Percentiles rank a stretch among this genome's conserved stretches.
These are phyloP conservation scores for Drosophila chauvacae DNA, from an alignment of 1,140 invertebrate species.

Conservation along the genomic window DNA sequence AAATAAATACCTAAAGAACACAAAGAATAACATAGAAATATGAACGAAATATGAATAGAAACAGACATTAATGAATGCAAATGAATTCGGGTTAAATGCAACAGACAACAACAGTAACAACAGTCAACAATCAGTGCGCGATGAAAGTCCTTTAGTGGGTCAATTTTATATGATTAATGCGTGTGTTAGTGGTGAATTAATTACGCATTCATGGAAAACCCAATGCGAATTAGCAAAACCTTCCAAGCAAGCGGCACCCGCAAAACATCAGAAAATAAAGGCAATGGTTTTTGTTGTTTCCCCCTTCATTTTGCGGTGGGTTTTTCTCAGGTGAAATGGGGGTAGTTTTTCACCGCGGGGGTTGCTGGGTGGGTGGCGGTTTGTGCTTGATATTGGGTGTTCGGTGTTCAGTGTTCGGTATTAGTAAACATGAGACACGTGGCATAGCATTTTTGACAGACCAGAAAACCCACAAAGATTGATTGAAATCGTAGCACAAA, in stretches of 20 bases:
- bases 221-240: slow-evolving; percentile 13
- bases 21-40: not conserved
- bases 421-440: slow-evolving; percentile 28
- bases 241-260: slow-evolving; percentile 1
- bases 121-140: slow-evolving; percentile 33
- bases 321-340: slow-evolving; percentile 13
- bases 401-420: not conserved
- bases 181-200: slow-evolving; percentile 32
- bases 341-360: slow-evolving; percentile 9
- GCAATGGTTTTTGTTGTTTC: not conserved
- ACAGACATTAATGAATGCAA: slow-evolving; percentile 35
- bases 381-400: not conserved
- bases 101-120: slow-evolving; percentile 20
- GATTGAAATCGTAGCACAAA: not conserved
- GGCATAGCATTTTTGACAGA: slow-evolving; percentile 13
- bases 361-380: slow-evolving; percentile 1
- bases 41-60: not conserved
- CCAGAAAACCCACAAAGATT: slow-evolving; percentile 19
- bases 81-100: slow-evolving; percentile 39
- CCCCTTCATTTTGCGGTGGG: slow-evolving; percentile 17
- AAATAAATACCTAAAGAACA: slow-evolving; percentile 19
- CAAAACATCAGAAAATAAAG: not conserved
- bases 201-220: slow-evolving; percentile 30
- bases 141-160: slow-evolving; percentile 47
- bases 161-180: slow-evolving; percentile 29